Conservation (phyloP, 2,888 invertebrate genomes). For the Caenorhabditis virilis region DNA sequence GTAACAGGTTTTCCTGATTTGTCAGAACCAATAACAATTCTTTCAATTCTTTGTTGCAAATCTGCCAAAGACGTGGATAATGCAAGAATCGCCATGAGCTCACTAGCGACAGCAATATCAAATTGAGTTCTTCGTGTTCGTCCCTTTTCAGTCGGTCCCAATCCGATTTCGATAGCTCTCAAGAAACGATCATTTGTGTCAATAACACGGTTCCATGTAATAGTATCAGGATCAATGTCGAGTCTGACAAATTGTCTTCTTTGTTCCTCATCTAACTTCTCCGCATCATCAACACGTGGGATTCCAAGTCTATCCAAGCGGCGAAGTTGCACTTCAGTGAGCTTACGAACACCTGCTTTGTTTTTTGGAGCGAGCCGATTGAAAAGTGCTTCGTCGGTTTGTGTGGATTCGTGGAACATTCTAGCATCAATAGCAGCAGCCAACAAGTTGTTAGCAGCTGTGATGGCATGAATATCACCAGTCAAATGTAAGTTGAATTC, state of each 20-base stretch:
- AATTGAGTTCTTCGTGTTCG: constrained; percentile 83
- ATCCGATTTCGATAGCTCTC: constrained; percentile 85
- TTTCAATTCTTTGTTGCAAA: constrained; percentile 84
- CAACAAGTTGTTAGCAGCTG: constrained; percentile 93
- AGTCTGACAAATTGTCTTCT: constrained; percentile 73
- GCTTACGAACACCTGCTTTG: constrained; percentile 78
- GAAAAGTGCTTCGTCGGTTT: constrained; percentile 80
- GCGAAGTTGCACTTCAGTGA: constrained; percentile 84
- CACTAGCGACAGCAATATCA: constrained; percentile 92
- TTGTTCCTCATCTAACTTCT: constrained; percentile 51
- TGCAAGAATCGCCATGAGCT: constrained; percentile 97
- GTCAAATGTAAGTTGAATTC: constrained; percentile 97
- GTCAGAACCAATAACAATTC: constrained; percentile 81
- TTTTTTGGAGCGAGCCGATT: constrained; percentile 84
- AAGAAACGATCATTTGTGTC: constrained; percentile 94
- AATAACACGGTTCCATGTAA: constrained; percentile 93
- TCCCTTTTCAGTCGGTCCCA: constrained; percentile 89
- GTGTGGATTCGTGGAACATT: constrained; percentile 94
- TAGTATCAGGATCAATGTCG: constrained; percentile 85
- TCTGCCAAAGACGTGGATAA: constrained; percentile 83
- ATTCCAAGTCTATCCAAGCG: constrained; percentile 67
- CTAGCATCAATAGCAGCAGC: constrained; percentile 95
- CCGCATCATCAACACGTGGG: constrained; percentile 57
- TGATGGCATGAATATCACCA: constrained; percentile 93
- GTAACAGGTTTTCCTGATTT: constrained; percentile 79